phyloP scores from a whole-genome alignment of 2,113 vertebrate genomes.

The Crotalus viridis region DNA sequence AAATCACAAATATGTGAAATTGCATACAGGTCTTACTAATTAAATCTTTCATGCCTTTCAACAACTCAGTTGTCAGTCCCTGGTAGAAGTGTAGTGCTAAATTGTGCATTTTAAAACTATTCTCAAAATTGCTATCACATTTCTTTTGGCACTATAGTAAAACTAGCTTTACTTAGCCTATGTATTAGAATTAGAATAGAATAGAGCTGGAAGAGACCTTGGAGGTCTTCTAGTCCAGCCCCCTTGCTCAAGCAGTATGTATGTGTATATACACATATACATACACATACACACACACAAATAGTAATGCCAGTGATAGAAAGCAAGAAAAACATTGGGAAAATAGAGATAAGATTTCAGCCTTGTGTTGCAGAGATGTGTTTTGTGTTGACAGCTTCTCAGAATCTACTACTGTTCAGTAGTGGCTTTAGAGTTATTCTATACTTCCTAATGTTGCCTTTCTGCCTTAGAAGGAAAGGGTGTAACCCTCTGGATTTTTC shows the following conservation, averaged over 20 bases:
- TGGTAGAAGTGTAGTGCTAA: not conserved
- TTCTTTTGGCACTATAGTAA: not conserved
- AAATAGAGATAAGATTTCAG: not conserved
- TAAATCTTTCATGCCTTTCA: constrained; percentile 1
- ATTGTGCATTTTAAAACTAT: not conserved
- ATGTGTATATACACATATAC: not conserved
- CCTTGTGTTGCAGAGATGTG: not conserved
- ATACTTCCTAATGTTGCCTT: not conserved
- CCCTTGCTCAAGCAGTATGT: not conserved
- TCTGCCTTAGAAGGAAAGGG: not conserved
- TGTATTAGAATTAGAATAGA: not conserved
- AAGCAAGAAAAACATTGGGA: not conserved
- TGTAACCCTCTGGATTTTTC: not conserved
- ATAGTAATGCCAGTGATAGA: not conserved
- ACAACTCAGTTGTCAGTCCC: not conserved
- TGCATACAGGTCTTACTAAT: accelerated
- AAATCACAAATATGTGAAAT: not conserved
- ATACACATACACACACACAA: not conserved
- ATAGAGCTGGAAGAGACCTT: no score
- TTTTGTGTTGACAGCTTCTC: not conserved
- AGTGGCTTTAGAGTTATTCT: not conserved
- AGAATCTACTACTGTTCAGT: not conserved
- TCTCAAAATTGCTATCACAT: not conserved
- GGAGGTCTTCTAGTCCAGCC: no score
- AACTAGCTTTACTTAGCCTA: not conserved